phyloP scores from a whole-genome alignment of 2,888 invertebrate species.

The Macrophya annulata region DNA sequence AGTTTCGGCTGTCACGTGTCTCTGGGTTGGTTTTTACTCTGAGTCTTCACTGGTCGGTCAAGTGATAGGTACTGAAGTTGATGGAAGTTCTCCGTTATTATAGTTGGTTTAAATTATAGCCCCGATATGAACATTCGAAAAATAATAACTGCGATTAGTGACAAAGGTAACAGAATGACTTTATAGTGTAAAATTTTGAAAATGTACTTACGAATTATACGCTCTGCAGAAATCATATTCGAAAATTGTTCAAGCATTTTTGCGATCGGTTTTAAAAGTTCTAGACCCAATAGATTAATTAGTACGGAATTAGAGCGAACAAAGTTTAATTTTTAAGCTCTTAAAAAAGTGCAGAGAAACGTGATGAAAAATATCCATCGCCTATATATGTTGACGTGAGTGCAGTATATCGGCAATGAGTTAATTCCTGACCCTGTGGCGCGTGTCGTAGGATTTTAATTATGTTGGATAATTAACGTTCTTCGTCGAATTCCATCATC shows the following conservation, averaged over 20 bases:
- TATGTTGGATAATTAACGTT: background rate
- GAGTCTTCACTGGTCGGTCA: conserved; percentile 9
- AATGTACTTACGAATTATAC: background rate
- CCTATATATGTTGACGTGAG: background rate
- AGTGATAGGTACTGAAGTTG: background rate
- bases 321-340: no score
- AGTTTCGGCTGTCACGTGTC: conserved; percentile 39
- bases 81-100: background rate
- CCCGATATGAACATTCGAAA: conserved; percentile 37
- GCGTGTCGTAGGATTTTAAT: background rate
- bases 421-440: background rate
- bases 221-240: background rate
- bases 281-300: background rate
- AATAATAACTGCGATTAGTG: background rate
- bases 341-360: background rate
- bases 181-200: background rate
- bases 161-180: conserved; percentile 2
- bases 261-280: background rate
- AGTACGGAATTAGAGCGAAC: background rate
- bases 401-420: background rate
- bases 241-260: background rate
- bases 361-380: background rate
- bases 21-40: background rate
- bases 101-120: background rate
- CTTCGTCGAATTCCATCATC: no score